Conservation (phyloP, 2,888 invertebrate species). For the Cheilosia variabilis region DNA sequence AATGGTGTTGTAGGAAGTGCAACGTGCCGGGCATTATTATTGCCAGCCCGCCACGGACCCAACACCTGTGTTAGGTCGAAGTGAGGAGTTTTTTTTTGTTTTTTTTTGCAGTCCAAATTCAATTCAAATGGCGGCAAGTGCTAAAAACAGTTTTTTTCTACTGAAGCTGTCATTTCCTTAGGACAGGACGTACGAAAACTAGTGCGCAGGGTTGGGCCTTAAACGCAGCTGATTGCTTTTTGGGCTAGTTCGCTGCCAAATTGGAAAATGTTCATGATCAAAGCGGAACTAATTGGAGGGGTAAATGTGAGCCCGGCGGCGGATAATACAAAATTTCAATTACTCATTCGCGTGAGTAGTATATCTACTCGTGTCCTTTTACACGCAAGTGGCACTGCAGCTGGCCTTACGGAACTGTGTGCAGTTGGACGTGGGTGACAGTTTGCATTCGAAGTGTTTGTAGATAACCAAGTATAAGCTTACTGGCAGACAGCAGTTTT, state of each 20-base stretch:
- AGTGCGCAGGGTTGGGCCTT: conserved; percentile 40
- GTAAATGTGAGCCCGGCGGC: background rate
- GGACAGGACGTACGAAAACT: conserved; percentile 5
- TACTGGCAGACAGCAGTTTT: too few species aligned
- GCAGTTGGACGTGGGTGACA: too few species aligned
- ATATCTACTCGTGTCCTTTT: background rate
- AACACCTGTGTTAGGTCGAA: conserved; percentile 62
- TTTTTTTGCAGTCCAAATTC: conserved; percentile 10
- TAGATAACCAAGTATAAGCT: too few species aligned
- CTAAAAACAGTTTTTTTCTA: background rate
- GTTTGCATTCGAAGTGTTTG: too few species aligned
- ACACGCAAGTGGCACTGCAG: background rate
- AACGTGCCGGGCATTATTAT: conserved; percentile 46
- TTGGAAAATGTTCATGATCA: conserved; percentile 18
- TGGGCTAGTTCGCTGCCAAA: conserved; percentile 13
- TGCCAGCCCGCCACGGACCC: conserved; percentile 7
- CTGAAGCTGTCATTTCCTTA: conserved; percentile 2
- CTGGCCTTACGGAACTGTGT: background rate
- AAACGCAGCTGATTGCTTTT: conserved; percentile 31
- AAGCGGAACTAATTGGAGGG: conserved; percentile 33
- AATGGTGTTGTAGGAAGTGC: conserved; percentile 60
- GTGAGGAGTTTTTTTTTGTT: background rate
- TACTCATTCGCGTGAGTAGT: conserved; percentile 18
- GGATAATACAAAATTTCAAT: conserved; percentile 2
- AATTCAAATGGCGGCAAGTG: conserved; percentile 28